A percentile compares a stretch with the other conserved stretches of the same genome.
These are phyloP conservation scores for Phalera bucephala DNA, from an alignment of 2,888 invertebrate genomes.

Conservation along the genomic window DNA sequence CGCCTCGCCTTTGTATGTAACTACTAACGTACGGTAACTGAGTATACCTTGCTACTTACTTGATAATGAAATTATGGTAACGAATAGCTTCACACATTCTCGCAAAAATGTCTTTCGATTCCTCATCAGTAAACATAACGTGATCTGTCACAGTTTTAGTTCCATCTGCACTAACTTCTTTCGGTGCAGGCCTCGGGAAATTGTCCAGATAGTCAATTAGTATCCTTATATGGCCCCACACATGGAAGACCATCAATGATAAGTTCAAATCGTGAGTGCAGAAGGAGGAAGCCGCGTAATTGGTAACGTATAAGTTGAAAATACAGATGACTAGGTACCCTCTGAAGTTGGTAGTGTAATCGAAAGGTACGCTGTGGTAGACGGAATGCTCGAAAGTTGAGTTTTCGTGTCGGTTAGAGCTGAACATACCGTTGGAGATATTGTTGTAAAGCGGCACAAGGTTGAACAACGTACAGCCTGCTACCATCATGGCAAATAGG, in stretches of 20 bases:
- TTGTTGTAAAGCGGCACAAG: constrained; percentile 25
- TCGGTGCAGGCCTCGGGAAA: not conserved
- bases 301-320: not conserved
- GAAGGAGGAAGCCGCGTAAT: not conserved
- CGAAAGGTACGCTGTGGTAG: constrained; percentile 7
- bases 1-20: too few species aligned
- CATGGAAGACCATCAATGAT: constrained; percentile 11
- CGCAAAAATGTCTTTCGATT: not conserved
- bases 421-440: constrained; percentile 11
- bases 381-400: constrained; percentile 18
- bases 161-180: not conserved
- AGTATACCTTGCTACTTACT: constrained; percentile 3
- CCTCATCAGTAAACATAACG: not conserved
- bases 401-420: constrained; percentile 7
- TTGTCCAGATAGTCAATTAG: not conserved
- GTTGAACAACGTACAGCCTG: constrained; percentile 21
- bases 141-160: not conserved
- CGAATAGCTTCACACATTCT: not conserved
- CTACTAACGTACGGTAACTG: too few species aligned
- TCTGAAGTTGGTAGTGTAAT: not conserved
- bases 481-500: constrained; percentile 8
- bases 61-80: not conserved
- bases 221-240: constrained; percentile 1
- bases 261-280: constrained; percentile 11
- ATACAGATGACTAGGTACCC: not conserved